Evolutionary conservation across 2,113 vertebrate species (phyloP).

Genomic region (Brachyhypopomus gauderio): DNA sequence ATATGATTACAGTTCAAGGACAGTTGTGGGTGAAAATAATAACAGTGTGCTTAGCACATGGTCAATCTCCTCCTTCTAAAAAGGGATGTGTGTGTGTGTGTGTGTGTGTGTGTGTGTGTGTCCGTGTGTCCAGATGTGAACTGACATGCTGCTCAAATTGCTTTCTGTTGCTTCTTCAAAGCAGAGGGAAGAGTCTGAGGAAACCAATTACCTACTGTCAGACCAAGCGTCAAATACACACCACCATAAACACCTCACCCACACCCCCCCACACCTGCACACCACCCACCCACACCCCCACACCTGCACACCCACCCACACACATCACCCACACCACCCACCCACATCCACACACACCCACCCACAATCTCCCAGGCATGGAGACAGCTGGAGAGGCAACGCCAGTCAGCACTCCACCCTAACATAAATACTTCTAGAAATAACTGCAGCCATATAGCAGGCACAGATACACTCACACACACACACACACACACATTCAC

Average conservation of each 20-base stretch:
- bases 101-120: conserved; percentile 31
- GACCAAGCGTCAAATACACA: conserved; percentile 41
- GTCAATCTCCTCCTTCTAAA: conserved; percentile 13
- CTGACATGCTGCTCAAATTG: conserved; percentile 45
- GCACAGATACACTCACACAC: conserved; percentile 11
- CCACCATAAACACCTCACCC: conserved; percentile 41
- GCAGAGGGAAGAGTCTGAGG: conserved; percentile 38
- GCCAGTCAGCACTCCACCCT: neutral
- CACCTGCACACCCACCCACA: no score
- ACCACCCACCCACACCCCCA: no score
- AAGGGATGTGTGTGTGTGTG: conserved; percentile 28
- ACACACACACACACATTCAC: neutral
- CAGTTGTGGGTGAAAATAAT: conserved; percentile 11
- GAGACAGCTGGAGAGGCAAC: neutral
- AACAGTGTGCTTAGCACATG: conserved; percentile 11
- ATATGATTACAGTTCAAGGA: neutral
- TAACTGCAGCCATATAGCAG: conserved; percentile 18
- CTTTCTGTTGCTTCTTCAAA: conserved; percentile 46
- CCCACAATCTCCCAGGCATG: conserved; percentile 15
- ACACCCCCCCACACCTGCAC: conserved; percentile 24
- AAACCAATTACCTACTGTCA: conserved; percentile 51
- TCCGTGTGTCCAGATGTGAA: conserved; percentile 39
- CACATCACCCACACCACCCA: no score
- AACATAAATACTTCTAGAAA: neutral
- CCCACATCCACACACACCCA: conserved; percentile 43